A percentile compares a stretch with the other conserved stretches of the same genome.
Conservation (phyloP, 2,797 vertebrate genomes). For the Anisognathus igniventris region DNA sequence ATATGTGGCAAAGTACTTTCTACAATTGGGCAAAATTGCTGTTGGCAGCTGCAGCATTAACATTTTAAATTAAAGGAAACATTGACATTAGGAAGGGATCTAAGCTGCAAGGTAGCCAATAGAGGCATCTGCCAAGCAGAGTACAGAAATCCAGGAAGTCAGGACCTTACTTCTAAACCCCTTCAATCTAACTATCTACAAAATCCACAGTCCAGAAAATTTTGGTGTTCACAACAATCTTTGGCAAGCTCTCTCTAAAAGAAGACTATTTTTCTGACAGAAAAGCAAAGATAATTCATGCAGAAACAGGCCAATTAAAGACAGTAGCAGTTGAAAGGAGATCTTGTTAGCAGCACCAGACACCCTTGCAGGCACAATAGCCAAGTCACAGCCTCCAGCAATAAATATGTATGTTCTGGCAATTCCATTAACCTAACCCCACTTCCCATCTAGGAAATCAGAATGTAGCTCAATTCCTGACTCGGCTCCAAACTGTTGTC, state of each 20-base stretch:
- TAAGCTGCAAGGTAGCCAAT: conserved; percentile 19
- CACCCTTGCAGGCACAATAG: background rate
- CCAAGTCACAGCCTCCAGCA: conserved; percentile 6
- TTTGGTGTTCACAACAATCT: background rate
- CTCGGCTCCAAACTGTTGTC: conserved; percentile 51
- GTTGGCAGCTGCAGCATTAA: background rate
- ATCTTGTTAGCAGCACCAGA: conserved; percentile 20
- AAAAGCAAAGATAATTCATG: conserved; percentile 62
- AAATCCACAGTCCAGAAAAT: background rate
- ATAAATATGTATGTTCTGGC: background rate
- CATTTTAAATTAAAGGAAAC: conserved; percentile 47
- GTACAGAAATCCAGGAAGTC: background rate
- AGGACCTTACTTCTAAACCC: conserved; percentile 16
- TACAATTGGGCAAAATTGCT: background rate
- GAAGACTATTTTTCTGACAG: conserved; percentile 66
- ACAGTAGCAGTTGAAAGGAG: conserved; percentile 34
- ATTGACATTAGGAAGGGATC: background rate
- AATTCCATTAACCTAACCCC: background rate
- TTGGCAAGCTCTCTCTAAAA: conserved; percentile 60
- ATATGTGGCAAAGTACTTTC: background rate
- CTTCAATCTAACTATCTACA: background rate
- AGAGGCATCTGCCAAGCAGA: conserved; percentile 38
- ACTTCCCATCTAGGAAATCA: conserved; percentile 2
- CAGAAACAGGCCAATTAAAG: conserved; percentile 66
- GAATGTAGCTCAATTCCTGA: conserved; percentile 12